These are phyloP conservation scores for Epinotia demarniana DNA, from an alignment of 2,888 invertebrate species.

Conservation along the genomic window DNA sequence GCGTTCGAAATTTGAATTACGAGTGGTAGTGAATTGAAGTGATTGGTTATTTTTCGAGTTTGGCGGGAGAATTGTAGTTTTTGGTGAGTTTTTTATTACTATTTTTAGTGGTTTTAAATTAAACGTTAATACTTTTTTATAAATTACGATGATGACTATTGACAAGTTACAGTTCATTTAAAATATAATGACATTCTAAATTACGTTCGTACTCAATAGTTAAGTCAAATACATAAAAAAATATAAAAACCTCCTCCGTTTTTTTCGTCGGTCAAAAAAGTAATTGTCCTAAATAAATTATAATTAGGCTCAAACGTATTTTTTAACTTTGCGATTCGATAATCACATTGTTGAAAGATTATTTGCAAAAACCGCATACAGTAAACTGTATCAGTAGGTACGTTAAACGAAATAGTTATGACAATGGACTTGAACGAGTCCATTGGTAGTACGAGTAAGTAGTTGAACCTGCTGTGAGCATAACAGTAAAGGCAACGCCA, in stretches of 20 bases:
- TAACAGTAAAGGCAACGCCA: constrained; percentile 37
- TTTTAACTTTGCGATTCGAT: not conserved
- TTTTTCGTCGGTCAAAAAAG: not conserved
- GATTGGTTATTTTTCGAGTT: constrained; percentile 51
- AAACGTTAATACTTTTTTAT: not conserved
- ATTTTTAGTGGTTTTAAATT: not conserved
- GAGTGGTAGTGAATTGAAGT: constrained; percentile 56
- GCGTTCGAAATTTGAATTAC: constrained; percentile 57
- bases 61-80: constrained; percentile 48
- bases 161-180: too few relatives aligned
- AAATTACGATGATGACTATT: not conserved
- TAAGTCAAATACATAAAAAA: too few relatives aligned
- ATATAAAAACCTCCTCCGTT: too few relatives aligned
- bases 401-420: not conserved
- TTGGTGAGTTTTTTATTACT: constrained; percentile 59
- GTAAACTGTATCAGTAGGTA: not conserved
- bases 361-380: not conserved
- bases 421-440: constrained; percentile 27
- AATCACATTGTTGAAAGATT: not conserved
- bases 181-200: too few relatives aligned
- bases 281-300: not conserved
- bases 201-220: too few relatives aligned
- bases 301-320: not conserved
- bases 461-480: constrained; percentile 24
- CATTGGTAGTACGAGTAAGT: not conserved